Conservation (phyloP, 2,113 vertebrate genomes). For the Oostethus manadensis region DNA sequence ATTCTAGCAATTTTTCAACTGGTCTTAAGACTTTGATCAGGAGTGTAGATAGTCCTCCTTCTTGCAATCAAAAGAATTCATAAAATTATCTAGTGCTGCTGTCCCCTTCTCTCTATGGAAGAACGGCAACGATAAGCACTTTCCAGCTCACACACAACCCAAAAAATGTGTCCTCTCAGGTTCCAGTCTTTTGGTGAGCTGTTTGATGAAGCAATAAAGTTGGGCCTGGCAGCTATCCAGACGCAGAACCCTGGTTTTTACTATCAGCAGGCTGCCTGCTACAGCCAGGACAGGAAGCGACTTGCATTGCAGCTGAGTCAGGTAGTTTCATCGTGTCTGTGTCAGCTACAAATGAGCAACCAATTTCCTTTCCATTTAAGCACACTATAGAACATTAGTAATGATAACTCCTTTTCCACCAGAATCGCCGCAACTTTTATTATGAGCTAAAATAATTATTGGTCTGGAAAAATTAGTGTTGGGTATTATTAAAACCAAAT, state of each 20-base stretch:
- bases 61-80: too few relatives aligned
- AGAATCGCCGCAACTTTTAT: too few relatives aligned
- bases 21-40: too few relatives aligned
- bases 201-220: constrained; percentile 97
- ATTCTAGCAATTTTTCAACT: too few relatives aligned
- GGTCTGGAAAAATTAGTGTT: too few relatives aligned
- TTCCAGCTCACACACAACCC: too few relatives aligned
- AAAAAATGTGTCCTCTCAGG: constrained; percentile 38
- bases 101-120: too few relatives aligned
- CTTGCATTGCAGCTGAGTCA: constrained; percentile 82
- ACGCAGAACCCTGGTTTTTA: constrained; percentile 99
- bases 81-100: too few relatives aligned
- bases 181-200: constrained; percentile 98
- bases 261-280: constrained; percentile 95
- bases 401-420: not conserved
- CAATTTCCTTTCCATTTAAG: not conserved
- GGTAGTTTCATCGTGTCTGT: constrained; percentile 53
- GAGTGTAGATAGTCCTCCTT: too few relatives aligned
- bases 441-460: not conserved
- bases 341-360: not conserved
- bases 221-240: constrained; percentile 95
- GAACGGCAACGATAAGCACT: too few relatives aligned
- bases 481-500: too few relatives aligned
- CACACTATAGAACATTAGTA: not conserved
- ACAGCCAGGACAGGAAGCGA: constrained; percentile 91